Base-by-base conservation (phyloP, 2,888 invertebrate species). In the Dendrolimus houi region DNA sequence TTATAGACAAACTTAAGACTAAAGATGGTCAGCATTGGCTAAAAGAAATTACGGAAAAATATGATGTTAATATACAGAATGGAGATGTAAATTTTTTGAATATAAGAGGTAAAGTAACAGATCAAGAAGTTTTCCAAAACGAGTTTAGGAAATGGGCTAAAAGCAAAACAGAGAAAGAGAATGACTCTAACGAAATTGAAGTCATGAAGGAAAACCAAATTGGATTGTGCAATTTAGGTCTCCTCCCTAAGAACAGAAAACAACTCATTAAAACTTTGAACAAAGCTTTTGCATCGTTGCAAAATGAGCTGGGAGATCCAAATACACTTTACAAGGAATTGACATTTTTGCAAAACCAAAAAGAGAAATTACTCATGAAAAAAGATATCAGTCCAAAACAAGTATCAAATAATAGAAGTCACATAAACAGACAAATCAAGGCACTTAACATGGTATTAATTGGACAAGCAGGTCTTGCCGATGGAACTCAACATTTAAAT, bases 361-460 rank as follows among this genome's bases (percentile, higher is more conserved):
- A 91, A 59, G 78, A 86, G 41, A 83, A 89, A 57, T 72, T 89
- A 41, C 63, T 80, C 2, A 82, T 75, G 55, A 77, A 82, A 59
- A 87, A 83, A 67, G 70, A 75, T 0, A 68, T 89, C 41, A 85
- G 75, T 67, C 80, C 74, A 53, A 79, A 65, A 58, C 74, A 75
- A 63, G 62, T 88, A 52, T 65, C 65, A 1, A 80, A 84, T 60
- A 87, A 75, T 62, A 77, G 80, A 57, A 66, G 81, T 55, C 66
- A 79, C 60, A 91, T 92, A 1, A 92, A 92, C 58, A 76, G 76
- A 54, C 79, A 85, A 67, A 72, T 91, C 3, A 91, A 82, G 57
- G 83, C 81, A 55, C 74, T 93, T 1, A 93, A 93, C 66, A 93
- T 92, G 87, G 86, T 93, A 47, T 76, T 93, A 8, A 73, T 93